Conservation (phyloP, 2,113 vertebrate genomes). For the Corvus cornix region DNA sequence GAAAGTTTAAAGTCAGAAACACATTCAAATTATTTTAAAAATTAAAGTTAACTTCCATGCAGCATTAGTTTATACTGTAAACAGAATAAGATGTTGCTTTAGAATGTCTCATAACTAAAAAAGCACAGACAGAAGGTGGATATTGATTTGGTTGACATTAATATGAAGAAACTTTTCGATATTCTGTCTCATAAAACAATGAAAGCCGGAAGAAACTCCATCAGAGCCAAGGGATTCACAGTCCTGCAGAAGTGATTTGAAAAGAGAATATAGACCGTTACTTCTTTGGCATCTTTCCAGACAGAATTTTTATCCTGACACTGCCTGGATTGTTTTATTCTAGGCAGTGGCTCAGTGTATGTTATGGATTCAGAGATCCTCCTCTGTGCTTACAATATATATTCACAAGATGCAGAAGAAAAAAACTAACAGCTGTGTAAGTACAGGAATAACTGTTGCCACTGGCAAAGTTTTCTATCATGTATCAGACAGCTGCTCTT, state of each 20-base stretch:
- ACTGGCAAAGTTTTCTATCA: background rate
- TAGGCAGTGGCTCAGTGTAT: background rate
- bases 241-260: background rate
- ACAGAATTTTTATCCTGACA: background rate
- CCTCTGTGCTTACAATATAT: background rate
- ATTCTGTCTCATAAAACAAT: background rate
- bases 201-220: background rate
- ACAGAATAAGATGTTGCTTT: background rate
- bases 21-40: background rate
- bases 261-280: background rate
- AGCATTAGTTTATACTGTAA: background rate
- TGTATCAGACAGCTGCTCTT: background rate
- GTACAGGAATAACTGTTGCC: background rate
- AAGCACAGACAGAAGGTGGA: background rate
- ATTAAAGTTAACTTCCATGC: background rate
- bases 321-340: background rate
- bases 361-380: background rate
- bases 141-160: background rate
- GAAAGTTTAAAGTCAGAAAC: background rate
- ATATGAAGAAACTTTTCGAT: background rate
- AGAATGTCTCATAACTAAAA: background rate
- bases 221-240: background rate
- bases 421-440: background rate
- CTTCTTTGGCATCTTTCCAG: background rate
- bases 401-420: background rate